These are phyloP conservation scores for Typhlomys cinereus DNA, from an alignment of 2,113 vertebrate species.

Conservation along the genomic window DNA sequence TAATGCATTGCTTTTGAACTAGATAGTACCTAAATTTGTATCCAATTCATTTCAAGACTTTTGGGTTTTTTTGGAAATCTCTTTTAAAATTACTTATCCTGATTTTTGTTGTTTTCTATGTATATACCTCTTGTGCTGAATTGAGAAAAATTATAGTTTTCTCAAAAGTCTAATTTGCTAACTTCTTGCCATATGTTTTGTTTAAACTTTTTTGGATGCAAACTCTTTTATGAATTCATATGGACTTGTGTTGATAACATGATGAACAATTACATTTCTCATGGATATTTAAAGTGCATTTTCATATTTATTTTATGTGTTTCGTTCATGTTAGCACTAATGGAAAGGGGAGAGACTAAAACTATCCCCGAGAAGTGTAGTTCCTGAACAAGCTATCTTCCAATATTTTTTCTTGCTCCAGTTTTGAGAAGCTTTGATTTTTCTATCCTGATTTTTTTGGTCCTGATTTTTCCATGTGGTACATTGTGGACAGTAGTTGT, in stretches of 20 bases:
- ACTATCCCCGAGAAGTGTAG: not conserved
- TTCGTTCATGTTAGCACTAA: not conserved
- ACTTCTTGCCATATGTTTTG: not conserved
- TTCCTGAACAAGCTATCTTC: not conserved
- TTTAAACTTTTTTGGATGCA: constrained; percentile 32
- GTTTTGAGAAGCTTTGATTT: constrained; percentile 16
- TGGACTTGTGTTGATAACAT: not conserved
- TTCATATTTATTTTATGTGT: too few relatives aligned
- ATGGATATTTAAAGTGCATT: not conserved
- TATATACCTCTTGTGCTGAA: not conserved
- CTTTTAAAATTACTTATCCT: not conserved
- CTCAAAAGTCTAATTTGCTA: not conserved
- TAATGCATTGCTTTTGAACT: not conserved
- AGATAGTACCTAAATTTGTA: not conserved
- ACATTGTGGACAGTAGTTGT: not conserved
- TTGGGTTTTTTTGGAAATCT: not conserved
- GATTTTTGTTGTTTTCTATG: not conserved
- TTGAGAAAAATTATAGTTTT: not conserved
- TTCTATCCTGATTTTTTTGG: not conserved
- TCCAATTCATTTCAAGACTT: not conserved
- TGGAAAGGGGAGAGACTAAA: constrained; percentile 34
- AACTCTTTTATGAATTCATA: not conserved
- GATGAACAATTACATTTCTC: not conserved
- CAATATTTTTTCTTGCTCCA: not conserved
- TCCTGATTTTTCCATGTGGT: not conserved